Evolutionary conservation across 2,797 vertebrate species (phyloP), one percentile per base, ranked within the genome.

Genomic region (Gallirallus australis): DNA sequence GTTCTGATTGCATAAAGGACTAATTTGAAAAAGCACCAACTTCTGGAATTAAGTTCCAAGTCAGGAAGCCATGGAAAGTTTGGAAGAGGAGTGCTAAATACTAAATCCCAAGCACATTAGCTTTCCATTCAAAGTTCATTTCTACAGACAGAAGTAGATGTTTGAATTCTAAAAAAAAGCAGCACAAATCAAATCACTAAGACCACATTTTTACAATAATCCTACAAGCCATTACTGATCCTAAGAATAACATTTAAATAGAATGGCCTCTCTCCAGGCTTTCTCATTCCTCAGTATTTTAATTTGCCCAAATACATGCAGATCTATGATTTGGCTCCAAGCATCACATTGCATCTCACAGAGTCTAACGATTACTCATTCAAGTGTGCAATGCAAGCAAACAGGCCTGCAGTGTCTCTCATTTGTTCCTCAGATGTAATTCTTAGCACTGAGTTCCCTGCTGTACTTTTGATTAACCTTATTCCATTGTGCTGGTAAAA

Each of bases 231-330:
- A 31, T 28, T 45, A 90, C 11, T 1, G n/a, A 39, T 57, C 5
- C 21, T 61, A 64, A 63, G 47, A 73, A 21, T 53, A 61, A 82
- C 14, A 76, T 30, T 77, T 54, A 80, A 91, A 78, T 3, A 70
- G 39, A 86, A 89, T 30, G 85, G 70, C 12, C 23, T 65, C 5
- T 5, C 63, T 88, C 66, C 68, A 78, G 42, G 20, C 42, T 77
- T 65, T 63, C 31, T 70, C 47, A 60, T 50, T 92, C 91, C 61
- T 76, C 82, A 94, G 0, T 88, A 95, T 72, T 91, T 96, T 92
- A 30, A 80, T 66, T 91, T 91, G 63, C 91, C 93, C 56, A 64
- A 79, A 86, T 54, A 76, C 59, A 71, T 50, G 24, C 3, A 93
- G 59, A 75, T 7, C 39, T 30, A 42, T 3, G 52, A 78, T 39